Percentiles rank a stretch among this genome's conserved stretches.
Conservation (phyloP, 2,113 vertebrate species). For the Rhynchomys soricoides region DNA sequence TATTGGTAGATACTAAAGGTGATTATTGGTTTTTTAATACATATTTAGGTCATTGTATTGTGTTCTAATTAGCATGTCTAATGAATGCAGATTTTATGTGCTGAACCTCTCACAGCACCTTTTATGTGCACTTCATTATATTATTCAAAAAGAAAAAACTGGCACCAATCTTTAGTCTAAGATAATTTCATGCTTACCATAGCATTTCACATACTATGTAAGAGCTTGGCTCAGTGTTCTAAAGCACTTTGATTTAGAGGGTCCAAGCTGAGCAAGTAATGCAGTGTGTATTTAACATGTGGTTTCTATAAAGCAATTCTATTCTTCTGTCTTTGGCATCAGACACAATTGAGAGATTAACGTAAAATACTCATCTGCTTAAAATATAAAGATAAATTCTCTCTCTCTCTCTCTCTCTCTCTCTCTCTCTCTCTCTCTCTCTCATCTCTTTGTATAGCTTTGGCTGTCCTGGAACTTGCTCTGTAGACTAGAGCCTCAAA, state of each 20-base stretch:
- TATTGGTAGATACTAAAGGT: neutral
- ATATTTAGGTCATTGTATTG: neutral
- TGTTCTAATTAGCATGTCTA: neutral
- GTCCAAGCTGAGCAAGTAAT: slow-evolving; percentile 73
- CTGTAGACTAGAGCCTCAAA: neutral
- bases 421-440: neutral
- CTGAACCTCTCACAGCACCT: neutral
- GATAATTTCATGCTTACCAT: slow-evolving; percentile 67
- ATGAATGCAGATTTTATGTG: neutral
- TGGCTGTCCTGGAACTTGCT: neutral
- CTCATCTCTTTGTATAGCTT: neutral
- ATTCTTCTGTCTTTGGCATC: slow-evolving; percentile 77
- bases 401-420: no score
- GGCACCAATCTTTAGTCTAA: slow-evolving; percentile 31
- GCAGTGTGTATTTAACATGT: slow-evolving; percentile 51
- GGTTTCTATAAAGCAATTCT: slow-evolving; percentile 72
- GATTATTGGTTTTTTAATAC: neutral
- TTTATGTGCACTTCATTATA: slow-evolving; percentile 50
- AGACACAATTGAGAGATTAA: slow-evolving; percentile 57
- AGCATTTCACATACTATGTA: slow-evolving; percentile 82
- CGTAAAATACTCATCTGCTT: slow-evolving; percentile 75
- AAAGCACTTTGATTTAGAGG: slow-evolving; percentile 60
- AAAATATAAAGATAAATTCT: slow-evolving; percentile 67
- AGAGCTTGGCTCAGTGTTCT: slow-evolving; percentile 80
- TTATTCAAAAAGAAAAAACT: slow-evolving; percentile 24